Percentiles rank a stretch among this genome's conserved stretches.
Conservation (phyloP, 2,888 invertebrate genomes). For the Schizaphis graminum region DNA sequence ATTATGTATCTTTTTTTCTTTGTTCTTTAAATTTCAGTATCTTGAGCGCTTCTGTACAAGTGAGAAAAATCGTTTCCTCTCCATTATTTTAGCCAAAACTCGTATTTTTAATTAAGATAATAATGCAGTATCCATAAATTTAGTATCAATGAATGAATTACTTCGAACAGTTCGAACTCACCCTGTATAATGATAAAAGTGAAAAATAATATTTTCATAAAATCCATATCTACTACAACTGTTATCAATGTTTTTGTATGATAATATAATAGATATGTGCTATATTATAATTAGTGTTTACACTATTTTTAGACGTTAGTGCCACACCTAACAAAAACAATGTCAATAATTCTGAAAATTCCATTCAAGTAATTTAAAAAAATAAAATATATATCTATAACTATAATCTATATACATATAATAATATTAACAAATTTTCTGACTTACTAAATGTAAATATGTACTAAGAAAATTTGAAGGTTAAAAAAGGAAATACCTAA, state of each 20-base stretch:
- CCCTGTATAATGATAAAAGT: not conserved
- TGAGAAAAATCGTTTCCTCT: not conserved
- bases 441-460: too few relatives aligned
- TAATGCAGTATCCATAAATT: not conserved
- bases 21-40: not conserved
- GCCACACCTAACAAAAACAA: not conserved
- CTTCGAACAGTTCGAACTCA: not conserved
- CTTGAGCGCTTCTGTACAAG: not conserved
- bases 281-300: not conserved
- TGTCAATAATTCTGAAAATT: not conserved
- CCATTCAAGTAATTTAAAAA: too few relatives aligned
- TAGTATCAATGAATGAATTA: not conserved
- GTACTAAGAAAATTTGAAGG: too few relatives aligned
- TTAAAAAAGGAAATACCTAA: too few relatives aligned
- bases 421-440: too few relatives aligned
- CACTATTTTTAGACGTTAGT: not conserved
- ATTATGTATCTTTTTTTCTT: not conserved
- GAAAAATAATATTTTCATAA: not conserved
- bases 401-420: not conserved
- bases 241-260: not conserved
- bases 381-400: not conserved
- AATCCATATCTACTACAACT: not conserved
- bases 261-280: not conserved
- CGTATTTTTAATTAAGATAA: not conserved
- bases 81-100: not conserved